Evolutionary conservation across 2,888 invertebrate genomes (phyloP).

Genomic region (Strigamia maritima): DNA sequence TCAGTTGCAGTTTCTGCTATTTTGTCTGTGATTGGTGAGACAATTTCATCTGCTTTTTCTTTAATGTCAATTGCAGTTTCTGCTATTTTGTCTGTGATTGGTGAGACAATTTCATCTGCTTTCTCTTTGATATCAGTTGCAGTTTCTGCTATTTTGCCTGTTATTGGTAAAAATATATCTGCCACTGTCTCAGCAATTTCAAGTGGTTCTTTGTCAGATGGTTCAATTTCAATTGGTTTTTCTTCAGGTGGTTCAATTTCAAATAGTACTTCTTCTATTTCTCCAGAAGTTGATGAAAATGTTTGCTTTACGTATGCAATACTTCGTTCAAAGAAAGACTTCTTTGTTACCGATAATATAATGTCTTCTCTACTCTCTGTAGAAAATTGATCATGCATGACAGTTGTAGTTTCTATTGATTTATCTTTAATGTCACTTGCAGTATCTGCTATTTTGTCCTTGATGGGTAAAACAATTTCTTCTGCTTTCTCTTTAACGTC

Average conservation of each 20-base stretch:
- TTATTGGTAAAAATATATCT: too few relatives aligned
- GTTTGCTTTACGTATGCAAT: too few relatives aligned
- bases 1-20: neutral
- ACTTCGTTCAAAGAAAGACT: too few relatives aligned
- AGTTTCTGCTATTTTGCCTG: too few relatives aligned
- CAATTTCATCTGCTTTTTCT: neutral
- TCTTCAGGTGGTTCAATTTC: too few relatives aligned
- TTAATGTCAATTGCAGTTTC: neutral
- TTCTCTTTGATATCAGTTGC: neutral
- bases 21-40: too few relatives aligned
- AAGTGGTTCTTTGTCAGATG: neutral
- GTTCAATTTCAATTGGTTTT: neutral
- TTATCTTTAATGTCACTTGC: too few relatives aligned
- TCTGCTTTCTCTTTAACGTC: too few relatives aligned
- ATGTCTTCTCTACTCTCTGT: neutral
- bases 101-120: neutral
- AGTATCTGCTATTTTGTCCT: too few relatives aligned
- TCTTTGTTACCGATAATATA: neutral
- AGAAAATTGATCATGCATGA: too few relatives aligned
- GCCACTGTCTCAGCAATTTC: neutral
- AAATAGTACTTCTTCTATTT: slow-evolving; percentile 46
- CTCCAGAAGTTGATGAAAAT: too few relatives aligned
- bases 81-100: neutral
- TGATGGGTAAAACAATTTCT: too few relatives aligned
- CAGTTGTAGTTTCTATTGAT: neutral